These are phyloP conservation scores for Procambarus virginalis DNA, from an alignment of 1,140 invertebrate species.

Conservation along the genomic window DNA sequence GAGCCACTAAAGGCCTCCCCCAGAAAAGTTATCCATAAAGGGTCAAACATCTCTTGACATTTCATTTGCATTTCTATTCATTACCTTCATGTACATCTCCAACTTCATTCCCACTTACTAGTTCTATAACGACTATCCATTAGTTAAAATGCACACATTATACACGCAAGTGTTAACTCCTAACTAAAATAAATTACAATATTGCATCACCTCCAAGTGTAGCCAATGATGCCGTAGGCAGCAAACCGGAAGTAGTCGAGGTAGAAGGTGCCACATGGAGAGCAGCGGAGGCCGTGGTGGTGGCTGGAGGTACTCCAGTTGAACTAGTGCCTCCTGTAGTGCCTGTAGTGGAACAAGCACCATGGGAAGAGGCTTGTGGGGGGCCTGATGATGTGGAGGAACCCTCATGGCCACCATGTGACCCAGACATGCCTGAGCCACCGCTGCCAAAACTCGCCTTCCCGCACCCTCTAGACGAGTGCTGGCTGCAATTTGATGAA, in stretches of 20 bases:
- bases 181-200: neutral
- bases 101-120: no score
- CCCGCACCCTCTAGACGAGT: slow-evolving; percentile 44
- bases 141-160: no score
- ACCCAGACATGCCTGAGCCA: slow-evolving; percentile 61
- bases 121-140: no score
- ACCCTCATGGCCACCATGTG: slow-evolving; percentile 50
- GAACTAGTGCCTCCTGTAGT: neutral
- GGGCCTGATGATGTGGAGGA: slow-evolving; percentile 43
- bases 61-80: no score
- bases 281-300: slow-evolving; percentile 10
- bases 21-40: no score
- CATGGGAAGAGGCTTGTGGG: slow-evolving; percentile 28
- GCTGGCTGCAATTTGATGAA: slow-evolving; percentile 24
- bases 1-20: no score
- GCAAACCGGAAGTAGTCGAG: slow-evolving; percentile 57
- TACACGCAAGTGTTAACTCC: no score
- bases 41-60: no score
- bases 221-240: slow-evolving; percentile 38
- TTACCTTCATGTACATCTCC: no score
- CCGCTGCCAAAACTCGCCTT: slow-evolving; percentile 55
- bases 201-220: slow-evolving; percentile 53
- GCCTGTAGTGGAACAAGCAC: slow-evolving; percentile 22
- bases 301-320: slow-evolving; percentile 24
- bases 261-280: slow-evolving; percentile 48